Percentiles rank a stretch among this genome's conserved stretches.
Conservation (phyloP, 2,888 invertebrate genomes). For the Helicoverpa assulta region DNA sequence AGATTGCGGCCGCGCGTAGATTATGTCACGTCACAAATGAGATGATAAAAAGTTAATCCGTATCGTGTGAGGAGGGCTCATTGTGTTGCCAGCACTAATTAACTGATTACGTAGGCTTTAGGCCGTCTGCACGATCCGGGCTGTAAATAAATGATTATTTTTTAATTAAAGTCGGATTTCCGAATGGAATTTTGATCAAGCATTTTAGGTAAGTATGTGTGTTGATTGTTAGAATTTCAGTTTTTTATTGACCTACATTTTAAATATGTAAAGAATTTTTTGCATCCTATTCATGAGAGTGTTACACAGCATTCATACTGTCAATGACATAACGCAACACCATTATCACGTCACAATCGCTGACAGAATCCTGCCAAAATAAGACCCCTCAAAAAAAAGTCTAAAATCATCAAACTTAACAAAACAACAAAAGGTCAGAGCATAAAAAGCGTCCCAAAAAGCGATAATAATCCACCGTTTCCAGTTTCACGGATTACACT, state of each 20-base stretch:
- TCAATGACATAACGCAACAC: slow-evolving; percentile 32
- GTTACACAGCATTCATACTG: slow-evolving; percentile 4
- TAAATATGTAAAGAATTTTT: neutral
- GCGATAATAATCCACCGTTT: slow-evolving; percentile 70
- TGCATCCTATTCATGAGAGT: neutral
- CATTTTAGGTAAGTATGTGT: slow-evolving; percentile 10
- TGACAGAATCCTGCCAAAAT: slow-evolving; percentile 16
- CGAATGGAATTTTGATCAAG: slow-evolving; percentile 5
- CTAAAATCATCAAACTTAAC: slow-evolving; percentile 40
- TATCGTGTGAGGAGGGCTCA: slow-evolving; percentile 56
- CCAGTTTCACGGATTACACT: slow-evolving; percentile 76
- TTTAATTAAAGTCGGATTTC: slow-evolving; percentile 37
- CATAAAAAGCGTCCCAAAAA: slow-evolving; percentile 57
- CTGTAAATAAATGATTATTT: slow-evolving; percentile 37
- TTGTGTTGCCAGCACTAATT: slow-evolving; percentile 60
- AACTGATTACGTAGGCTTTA: slow-evolving; percentile 63
- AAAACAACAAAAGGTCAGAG: slow-evolving; percentile 57
- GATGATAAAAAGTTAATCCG: slow-evolving; percentile 74
- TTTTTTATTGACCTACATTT: slow-evolving; percentile 18
- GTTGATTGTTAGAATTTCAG: slow-evolving; percentile 15
- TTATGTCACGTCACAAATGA: slow-evolving; percentile 81
- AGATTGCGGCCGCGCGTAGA: slow-evolving; percentile 82
- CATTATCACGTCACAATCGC: slow-evolving; percentile 7
- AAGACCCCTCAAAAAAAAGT: slow-evolving; percentile 5
- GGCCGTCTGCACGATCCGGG: slow-evolving; percentile 47